Evolutionary conservation across 64 coral and sea anemone genomes (phyloP).

Genomic region (Montipora foliosa): DNA sequence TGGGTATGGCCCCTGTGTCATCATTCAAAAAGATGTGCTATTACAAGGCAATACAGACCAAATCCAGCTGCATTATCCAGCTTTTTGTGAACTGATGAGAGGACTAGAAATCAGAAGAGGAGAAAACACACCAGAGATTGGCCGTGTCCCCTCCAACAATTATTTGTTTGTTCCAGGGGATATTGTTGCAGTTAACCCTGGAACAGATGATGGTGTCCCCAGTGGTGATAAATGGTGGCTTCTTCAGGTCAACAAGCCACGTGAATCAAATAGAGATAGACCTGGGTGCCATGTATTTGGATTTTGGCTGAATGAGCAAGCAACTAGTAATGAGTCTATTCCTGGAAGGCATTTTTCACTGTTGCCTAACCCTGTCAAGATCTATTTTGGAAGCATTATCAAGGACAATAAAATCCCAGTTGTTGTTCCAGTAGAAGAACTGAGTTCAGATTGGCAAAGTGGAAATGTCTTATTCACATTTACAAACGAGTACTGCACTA

Average conservation of each 20-base stretch:
- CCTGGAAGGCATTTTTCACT: too few species aligned
- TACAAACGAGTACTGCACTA: too few species aligned
- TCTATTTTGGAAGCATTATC: too few species aligned
- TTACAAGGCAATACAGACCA: conserved; percentile 19
- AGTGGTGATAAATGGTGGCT: conserved; percentile 82
- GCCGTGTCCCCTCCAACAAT: conserved; percentile 1
- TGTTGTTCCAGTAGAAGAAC: too few species aligned
- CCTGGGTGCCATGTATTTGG: conserved; percentile 69
- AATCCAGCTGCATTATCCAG: conserved; percentile 34
- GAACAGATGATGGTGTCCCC: conserved; percentile 70
- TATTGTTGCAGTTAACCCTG: conserved; percentile 76
- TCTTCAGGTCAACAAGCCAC: conserved; percentile 64
- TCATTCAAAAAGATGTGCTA: conserved; percentile 69
- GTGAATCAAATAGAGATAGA: conserved; percentile 48
- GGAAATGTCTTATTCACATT: too few species aligned
- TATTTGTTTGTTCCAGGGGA: conserved; percentile 81
- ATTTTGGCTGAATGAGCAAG: conserved; percentile 72
- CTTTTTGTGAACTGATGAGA: conserved; percentile 67
- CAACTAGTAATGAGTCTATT: background rate
- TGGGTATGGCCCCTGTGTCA: conserved; percentile 75
- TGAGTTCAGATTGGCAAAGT: too few species aligned
- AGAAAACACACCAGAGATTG: conserved; percentile 27
- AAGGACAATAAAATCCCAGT: too few species aligned
- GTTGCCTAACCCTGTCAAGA: too few species aligned
- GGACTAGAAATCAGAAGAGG: conserved; percentile 46